Evolutionary conservation across 1,140 invertebrate genomes (phyloP).

Genomic region (Zaprionus nigranus): DNA sequence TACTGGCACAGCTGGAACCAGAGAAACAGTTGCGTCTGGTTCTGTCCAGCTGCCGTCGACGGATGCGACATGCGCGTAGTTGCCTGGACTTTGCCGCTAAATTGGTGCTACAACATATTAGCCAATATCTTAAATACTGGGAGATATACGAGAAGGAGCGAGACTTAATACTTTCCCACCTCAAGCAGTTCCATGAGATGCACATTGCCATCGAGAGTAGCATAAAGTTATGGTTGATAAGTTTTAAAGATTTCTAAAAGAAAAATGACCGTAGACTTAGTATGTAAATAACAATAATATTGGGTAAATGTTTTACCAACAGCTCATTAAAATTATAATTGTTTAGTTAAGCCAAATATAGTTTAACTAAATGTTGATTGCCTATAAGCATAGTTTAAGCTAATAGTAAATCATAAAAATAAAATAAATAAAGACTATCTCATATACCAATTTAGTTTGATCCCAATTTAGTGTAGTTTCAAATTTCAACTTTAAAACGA

Average conservation of each 20-base stretch:
- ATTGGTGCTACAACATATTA: constrained; percentile 65
- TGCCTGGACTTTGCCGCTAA: constrained; percentile 71
- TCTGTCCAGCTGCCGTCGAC: constrained; percentile 54
- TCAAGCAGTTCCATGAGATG: constrained; percentile 71
- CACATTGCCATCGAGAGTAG: constrained; percentile 71
- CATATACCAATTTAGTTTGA: not conserved
- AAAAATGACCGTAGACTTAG: constrained; percentile 10
- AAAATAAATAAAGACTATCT: not conserved
- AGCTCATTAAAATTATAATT: constrained; percentile 25
- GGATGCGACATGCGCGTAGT: constrained; percentile 56
- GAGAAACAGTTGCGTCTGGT: constrained; percentile 63
- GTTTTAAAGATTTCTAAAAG: not conserved
- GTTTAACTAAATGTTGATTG: constrained; percentile 26
- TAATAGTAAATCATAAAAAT: constrained; percentile 10
- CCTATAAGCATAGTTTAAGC: constrained; percentile 26
- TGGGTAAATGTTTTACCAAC: constrained; percentile 10
- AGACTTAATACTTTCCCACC: constrained; percentile 56
- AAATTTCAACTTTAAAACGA: not conserved
- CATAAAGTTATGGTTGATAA: constrained; percentile 55
- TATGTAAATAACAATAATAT: constrained; percentile 28
- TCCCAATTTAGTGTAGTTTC: not conserved
- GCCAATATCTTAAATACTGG: constrained; percentile 68
- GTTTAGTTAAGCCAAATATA: constrained; percentile 45
- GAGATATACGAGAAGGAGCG: constrained; percentile 64
- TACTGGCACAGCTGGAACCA: constrained; percentile 67